A percentile compares a stretch with the other conserved stretches of the same genome.
Conservation (phyloP, 2,113 vertebrate genomes). For the Microtus montanus region DNA sequence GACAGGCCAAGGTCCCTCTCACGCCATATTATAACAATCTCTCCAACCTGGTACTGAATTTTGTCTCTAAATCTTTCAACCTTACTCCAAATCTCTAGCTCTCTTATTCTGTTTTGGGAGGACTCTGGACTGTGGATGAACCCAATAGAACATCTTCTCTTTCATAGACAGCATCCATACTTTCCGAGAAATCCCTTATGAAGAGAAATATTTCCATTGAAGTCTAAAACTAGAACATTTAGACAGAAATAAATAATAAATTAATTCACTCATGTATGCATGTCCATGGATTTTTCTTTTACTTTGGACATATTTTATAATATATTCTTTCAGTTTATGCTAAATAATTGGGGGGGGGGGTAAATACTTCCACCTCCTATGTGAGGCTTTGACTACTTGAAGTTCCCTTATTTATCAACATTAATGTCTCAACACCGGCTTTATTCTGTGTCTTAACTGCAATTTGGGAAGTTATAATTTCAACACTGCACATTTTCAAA, state of each 20-base stretch:
- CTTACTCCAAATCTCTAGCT: constrained; percentile 33
- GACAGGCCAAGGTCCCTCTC: too few relatives aligned
- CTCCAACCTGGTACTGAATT: not conserved
- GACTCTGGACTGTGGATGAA: not conserved
- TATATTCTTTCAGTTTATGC: constrained; percentile 54
- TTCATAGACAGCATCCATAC: constrained; percentile 34
- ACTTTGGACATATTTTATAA: constrained; percentile 59
- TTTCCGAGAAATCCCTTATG: constrained; percentile 40
- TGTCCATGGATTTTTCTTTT: constrained; percentile 52
- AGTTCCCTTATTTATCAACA: constrained; percentile 59
- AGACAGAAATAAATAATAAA: constrained; percentile 62
- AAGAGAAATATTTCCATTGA: constrained; percentile 39
- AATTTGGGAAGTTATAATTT: constrained; percentile 49
- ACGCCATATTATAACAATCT: not conserved
- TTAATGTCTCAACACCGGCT: constrained; percentile 31
- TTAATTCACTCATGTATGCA: constrained; percentile 56
- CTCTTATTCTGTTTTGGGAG: not conserved
- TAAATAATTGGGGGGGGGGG: constrained; percentile 40
- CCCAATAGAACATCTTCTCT: constrained; percentile 26
- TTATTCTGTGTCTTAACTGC: constrained; percentile 38
- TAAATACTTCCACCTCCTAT: constrained; percentile 53
- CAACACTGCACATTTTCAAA: constrained; percentile 42
- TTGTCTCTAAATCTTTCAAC: not conserved
- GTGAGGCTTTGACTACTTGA: constrained; percentile 58
- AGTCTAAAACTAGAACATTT: constrained; percentile 58